Evolutionary conservation across 2,797 vertebrate species (phyloP).

Genomic region (Catostomus latipinnis): DNA sequence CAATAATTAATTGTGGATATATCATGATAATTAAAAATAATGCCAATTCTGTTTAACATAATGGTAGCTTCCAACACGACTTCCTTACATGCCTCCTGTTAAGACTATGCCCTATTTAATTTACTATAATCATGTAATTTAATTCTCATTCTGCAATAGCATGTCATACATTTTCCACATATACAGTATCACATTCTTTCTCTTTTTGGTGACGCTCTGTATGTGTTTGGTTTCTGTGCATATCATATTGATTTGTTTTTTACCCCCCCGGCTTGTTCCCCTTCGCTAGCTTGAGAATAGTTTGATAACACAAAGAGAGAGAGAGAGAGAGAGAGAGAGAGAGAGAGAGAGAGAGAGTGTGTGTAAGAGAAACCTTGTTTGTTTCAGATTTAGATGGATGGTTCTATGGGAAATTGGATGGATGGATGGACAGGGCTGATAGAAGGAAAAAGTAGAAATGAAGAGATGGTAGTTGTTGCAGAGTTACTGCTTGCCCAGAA

Average conservation of each 20-base stretch:
- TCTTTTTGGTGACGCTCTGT: slow-evolving; percentile 26
- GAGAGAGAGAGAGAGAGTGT: neutral
- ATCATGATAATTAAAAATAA: no score
- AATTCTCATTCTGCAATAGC: neutral
- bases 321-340: neutral
- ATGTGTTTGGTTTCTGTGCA: slow-evolving; percentile 8
- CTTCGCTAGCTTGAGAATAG: slow-evolving; percentile 59
- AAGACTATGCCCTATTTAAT: neutral
- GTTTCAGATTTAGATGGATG: slow-evolving; percentile 50
- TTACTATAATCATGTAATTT: neutral
- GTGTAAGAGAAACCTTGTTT: slow-evolving; percentile 8
- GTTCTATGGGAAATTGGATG: slow-evolving; percentile 3
- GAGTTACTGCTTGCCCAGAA: slow-evolving; percentile 11
- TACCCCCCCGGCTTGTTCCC: slow-evolving; percentile 48
- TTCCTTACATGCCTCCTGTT: neutral
- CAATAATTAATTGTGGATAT: no score
- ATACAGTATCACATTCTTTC: neutral
- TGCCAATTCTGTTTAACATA: no score
- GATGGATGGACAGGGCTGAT: slow-evolving; percentile 34
- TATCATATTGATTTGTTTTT: slow-evolving; percentile 47
- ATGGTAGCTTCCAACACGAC: neutral
- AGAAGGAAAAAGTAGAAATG: slow-evolving; percentile 25
- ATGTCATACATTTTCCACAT: neutral
- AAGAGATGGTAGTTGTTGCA: slow-evolving; percentile 3
- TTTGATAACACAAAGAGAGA: slow-evolving; percentile 44